Evolutionary conservation across 2,113 vertebrate species (phyloP).

Genomic region (Puffinus mauretanicus): DNA sequence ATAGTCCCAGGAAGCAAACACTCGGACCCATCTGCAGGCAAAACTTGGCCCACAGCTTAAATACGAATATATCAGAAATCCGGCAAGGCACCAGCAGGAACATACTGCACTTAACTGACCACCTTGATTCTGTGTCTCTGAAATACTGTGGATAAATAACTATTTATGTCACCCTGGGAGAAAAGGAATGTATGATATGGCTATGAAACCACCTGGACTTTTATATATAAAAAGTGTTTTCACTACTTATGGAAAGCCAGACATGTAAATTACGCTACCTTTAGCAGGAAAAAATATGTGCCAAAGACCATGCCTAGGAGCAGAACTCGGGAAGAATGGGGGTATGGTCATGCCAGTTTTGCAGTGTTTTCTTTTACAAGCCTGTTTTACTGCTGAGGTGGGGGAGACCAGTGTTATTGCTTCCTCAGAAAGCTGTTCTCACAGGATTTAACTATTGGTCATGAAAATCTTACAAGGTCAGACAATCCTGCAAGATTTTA

Average conservation of each 20-base stretch:
- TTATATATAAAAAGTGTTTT: slow-evolving; percentile 61
- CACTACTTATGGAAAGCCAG: slow-evolving; percentile 59
- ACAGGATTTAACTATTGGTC: slow-evolving; percentile 28
- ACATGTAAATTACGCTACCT: slow-evolving; percentile 57
- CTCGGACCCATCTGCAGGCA: background rate
- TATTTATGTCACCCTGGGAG: slow-evolving; percentile 49
- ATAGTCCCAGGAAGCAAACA: background rate
- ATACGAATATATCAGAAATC: background rate
- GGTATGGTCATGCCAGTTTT: slow-evolving; percentile 51
- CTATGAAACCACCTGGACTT: slow-evolving; percentile 55
- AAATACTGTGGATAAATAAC: slow-evolving; percentile 51
- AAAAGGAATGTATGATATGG: slow-evolving; percentile 64
- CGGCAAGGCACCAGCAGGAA: background rate
- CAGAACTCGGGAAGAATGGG: slow-evolving; percentile 33
- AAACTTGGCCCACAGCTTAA: background rate
- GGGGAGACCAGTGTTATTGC: slow-evolving; percentile 42
- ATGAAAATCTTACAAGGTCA: slow-evolving; percentile 43
- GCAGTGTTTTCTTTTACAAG: slow-evolving; percentile 59
- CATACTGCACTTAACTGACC: slow-evolving; percentile 24
- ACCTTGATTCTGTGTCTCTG: slow-evolving; percentile 18
- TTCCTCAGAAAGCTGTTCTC: slow-evolving; percentile 60
- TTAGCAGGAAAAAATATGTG: slow-evolving; percentile 36
- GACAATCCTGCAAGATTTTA: slow-evolving; percentile 17
- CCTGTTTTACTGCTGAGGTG: slow-evolving; percentile 52
- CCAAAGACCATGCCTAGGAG: slow-evolving; percentile 57